Base-by-base conservation (phyloP, 1,140 invertebrate species). In the Drosophila insularis region DNA sequence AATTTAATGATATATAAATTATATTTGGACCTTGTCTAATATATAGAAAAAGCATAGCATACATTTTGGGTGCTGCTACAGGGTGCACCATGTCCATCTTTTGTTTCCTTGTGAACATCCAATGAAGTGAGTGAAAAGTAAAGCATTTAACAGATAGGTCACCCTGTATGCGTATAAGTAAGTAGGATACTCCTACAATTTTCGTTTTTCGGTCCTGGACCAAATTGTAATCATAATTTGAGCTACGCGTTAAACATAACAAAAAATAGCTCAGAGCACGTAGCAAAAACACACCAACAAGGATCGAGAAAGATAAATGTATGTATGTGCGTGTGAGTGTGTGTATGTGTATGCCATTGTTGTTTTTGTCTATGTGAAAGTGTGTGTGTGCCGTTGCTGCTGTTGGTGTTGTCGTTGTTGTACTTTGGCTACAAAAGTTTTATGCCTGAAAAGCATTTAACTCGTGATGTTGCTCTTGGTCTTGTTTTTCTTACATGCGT, bases 201-300 rank as follows among this genome's bases (percentile, higher is more conserved):
- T 50, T 50, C 43, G 32, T 58, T 58, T 37, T 58, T 58, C 32
- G 31, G 31, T 46, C 37, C 69, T 35, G 60, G 77, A 39, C 46
- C 63, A 70, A 71, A 87, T 82, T 87, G 84, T 89, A 87, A 87
- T 87, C 82, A 87, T 87, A 87, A 87, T 81, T 87, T 59, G 84
- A 74, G 81, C 84, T 78, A 73, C 78, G 82, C 79, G 76, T 87
- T 82, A 89, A 87, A 71, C 76, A 87, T 87, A 87, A 89, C 82
- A 87, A 87, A 87, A 87, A 87, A 87, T 89, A 87, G 84, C 82
- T 89, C 53, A 54, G 58, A 77, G 82, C 82, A 87, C 82, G 82
- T 87, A 87, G 71, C 66, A 66, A 87, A 82, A 74, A 74, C 85
- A 71, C 61, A 54, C 62, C 69, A 31, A 72, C 31, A 27, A 27